These are phyloP conservation scores for Siderastrea radians DNA, from an alignment of 92 coral and sea anemone genomes.

Conservation along the genomic window DNA sequence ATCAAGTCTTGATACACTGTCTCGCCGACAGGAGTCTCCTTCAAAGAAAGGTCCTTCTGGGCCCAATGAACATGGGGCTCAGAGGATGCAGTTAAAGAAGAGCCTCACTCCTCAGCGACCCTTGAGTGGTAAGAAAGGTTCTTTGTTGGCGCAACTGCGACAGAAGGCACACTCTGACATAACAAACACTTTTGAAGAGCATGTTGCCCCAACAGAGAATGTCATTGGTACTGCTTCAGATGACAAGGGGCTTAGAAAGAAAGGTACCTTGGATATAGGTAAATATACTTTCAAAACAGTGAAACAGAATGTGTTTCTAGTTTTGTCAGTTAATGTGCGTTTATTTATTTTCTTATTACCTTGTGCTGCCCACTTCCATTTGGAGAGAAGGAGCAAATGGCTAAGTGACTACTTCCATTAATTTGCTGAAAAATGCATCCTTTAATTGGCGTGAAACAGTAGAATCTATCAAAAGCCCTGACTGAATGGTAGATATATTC, in stretches of 20 bases:
- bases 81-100: slow-evolving; percentile 22
- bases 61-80: slow-evolving; percentile 31
- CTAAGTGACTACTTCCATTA: too few species aligned
- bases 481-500: too few species aligned
- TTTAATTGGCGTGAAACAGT: too few species aligned
- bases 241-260: slow-evolving; percentile 6
- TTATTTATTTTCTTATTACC: too few species aligned
- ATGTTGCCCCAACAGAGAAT: slow-evolving; percentile 55
- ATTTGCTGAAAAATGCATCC: too few species aligned
- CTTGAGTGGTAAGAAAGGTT: slow-evolving; percentile 54
- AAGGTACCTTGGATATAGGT: slow-evolving; percentile 37
- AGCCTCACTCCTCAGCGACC: slow-evolving; percentile 76
- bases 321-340: background rate
- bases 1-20: slow-evolving; percentile 40
- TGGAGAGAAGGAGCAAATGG: too few species aligned
- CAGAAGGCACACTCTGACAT: slow-evolving; percentile 46
- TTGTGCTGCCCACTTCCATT: too few species aligned
- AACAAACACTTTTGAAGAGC: slow-evolving; percentile 73
- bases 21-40: slow-evolving; percentile 4
- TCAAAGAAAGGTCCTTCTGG: slow-evolving; percentile 9
- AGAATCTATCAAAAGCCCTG: too few species aligned
- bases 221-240: slow-evolving; percentile 17
- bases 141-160: slow-evolving; percentile 39
- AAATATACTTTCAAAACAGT: background rate
- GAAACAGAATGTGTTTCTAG: background rate